Base-by-base conservation (phyloP, 2,888 invertebrate genomes). In the Crematogaster levior region DNA sequence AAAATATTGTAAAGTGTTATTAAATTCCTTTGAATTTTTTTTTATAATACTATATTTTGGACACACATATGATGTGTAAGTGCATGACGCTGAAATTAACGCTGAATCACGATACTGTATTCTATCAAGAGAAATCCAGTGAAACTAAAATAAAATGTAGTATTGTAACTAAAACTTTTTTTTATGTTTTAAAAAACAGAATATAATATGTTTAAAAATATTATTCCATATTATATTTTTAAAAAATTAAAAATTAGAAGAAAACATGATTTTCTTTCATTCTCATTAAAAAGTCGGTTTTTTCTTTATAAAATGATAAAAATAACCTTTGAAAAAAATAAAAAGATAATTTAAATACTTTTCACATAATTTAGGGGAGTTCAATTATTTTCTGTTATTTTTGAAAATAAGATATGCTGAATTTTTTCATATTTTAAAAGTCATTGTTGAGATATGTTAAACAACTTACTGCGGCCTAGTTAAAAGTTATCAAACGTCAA, bases 21-120 rank as follows among this genome's bases (percentile, higher is more conserved):
- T 40, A 72, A 60, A 60, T 34, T 73, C 9, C 21, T 10, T 27
- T 46, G n/a, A 12, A 60, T 30, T 34, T 34, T 34, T n/a, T n/a
- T n/a, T n/a, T n/a, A n/a, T n/a, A n/a, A n/a, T n/a, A n/a, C n/a
- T n/a, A n/a, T n/a, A n/a, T 56, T 53, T 24, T 21, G 15, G 12
- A n/a, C n/a, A n/a, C n/a, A 9, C 30, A 53, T 56, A 40, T n/a
- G 3, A n/a, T 58, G 43, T 40, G 40, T 72, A 72, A 56, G 56
- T 72, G 43, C 15, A 43, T 58, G 58, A n/a, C n/a, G 6, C 12
- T 24, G 51, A n/a, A n/a, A n/a, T n/a, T n/a, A 51, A 56, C 37
- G 53, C 27, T 7, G 6, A 21, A 27, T 56, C 15, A 4, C 3
- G 15, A 56, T 40, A 43, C 58, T 72, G 27, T 24, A 58, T 30